A percentile compares a stretch with the other conserved stretches of the same genome.
phyloP scores from a whole-genome alignment of 1,140 invertebrate species.

The Augochlora pura region DNA sequence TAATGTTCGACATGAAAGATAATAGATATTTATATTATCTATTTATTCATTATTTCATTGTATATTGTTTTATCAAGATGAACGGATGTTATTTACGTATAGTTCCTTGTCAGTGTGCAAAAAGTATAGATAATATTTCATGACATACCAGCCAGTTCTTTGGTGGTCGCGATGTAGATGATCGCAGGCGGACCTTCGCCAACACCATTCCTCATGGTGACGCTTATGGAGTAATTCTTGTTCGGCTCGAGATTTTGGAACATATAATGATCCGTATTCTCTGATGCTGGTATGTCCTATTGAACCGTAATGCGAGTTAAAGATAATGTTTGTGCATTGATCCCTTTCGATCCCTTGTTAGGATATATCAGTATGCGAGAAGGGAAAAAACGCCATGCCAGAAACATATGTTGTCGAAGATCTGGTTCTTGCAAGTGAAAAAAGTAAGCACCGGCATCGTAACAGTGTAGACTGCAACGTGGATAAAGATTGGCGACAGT shows the following conservation, averaged over 20 bases:
- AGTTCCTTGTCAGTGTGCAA: too few relatives aligned
- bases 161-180: conserved; percentile 84
- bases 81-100: too few relatives aligned
- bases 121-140: not conserved
- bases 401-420: conserved; percentile 65
- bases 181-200: conserved; percentile 88
- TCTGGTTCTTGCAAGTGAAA: conserved; percentile 74
- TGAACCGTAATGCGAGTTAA: conserved; percentile 57
- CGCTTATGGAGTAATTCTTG: conserved; percentile 88
- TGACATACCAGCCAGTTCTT: conserved; percentile 83
- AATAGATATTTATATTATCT: too few relatives aligned
- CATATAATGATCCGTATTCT: conserved; percentile 86
- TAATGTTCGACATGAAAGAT: too few relatives aligned
- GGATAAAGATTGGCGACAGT: not conserved
- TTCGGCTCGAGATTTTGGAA: conserved; percentile 88
- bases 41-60: too few relatives aligned
- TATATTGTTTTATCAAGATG: too few relatives aligned
- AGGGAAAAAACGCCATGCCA: conserved; percentile 75
- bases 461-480: not conserved
- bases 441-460: not conserved
- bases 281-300: conserved; percentile 87
- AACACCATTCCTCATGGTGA: conserved; percentile 89
- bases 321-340: not conserved
- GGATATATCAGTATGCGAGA: conserved; percentile 38
- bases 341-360: conserved; percentile 56